Evolutionary conservation across 1,140 invertebrate genomes (phyloP), one percentile per base, ranked within the genome.

Genomic region (Drosophila teissieri): DNA sequence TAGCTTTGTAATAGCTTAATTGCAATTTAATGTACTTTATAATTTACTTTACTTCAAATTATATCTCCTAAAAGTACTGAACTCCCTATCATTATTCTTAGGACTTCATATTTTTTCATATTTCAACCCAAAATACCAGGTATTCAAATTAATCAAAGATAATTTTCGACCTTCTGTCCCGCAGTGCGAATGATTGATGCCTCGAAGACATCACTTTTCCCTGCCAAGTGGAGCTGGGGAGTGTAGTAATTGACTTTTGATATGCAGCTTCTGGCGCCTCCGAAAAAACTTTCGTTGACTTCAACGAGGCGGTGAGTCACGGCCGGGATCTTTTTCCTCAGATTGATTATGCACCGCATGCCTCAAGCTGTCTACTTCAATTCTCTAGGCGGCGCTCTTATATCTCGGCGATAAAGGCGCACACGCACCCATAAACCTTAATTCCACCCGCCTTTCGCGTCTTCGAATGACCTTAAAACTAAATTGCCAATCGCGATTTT

Each of bases 351-450:
- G 83, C 83, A 60, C 42, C 57, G 56, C 83, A 70, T 88, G 82
- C 69, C 58, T 64, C 24, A 14, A 19, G 49, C 55, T 62, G 51
- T 52, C 64, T 55, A 70, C 73, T 34, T 83, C 77, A 52, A 89
- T 77, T 80, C 75, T 57, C 73, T 54, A 67, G 61, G 80, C 83
- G 80, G 84, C 45, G 56, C 57, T 62, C 63, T 81, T 86, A 73
- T 81, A 86, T 82, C 75, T 63, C 31, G 56, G 65, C 67, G 68
- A 78, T 88, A 84, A 84, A 88, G 72, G 48, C 80, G 62, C 84
- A 88, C 84, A 89, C 84, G 84, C 85, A 89, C 84, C 85, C 84
- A 89, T 89, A 88, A 88, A 88, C 85, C 76, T 89, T 70, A 67
- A 55, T 68, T 51, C 40, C 14, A 44, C 37, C 55, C 64, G 69